phyloP scores from a whole-genome alignment of 2,888 invertebrate species.

The Diogma glabrata region DNA sequence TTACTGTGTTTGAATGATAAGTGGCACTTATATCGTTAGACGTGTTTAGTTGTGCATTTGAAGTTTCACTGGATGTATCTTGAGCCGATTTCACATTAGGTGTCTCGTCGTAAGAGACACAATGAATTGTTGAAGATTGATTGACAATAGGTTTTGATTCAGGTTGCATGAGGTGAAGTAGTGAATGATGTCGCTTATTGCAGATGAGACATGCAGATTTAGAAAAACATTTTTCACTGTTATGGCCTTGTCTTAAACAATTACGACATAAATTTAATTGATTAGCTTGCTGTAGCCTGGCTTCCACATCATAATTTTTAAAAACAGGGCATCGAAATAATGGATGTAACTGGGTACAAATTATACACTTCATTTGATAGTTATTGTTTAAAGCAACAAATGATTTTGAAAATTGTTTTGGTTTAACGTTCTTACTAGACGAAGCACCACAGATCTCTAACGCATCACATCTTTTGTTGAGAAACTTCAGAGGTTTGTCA shows the following conservation, averaged over 20 bases:
- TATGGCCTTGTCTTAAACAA: background rate
- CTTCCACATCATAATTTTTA: background rate
- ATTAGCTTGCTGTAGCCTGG: too few species aligned
- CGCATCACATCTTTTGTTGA: background rate
- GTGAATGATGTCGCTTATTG: background rate
- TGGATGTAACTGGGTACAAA: too few species aligned
- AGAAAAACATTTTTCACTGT: background rate
- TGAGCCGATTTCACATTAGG: background rate
- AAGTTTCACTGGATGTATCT: background rate
- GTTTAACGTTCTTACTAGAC: too few species aligned
- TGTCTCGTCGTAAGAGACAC: background rate
- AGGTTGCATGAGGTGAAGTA: background rate
- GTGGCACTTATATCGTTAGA: too few species aligned
- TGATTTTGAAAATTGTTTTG: too few species aligned
- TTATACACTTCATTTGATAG: too few species aligned
- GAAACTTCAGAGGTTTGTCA: background rate
- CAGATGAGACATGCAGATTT: background rate
- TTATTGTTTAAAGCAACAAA: too few species aligned
- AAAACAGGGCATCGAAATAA: background rate
- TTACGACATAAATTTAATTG: background rate
- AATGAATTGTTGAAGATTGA: background rate
- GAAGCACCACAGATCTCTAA: too few species aligned
- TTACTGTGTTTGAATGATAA: too few species aligned
- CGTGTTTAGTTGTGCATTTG: too few species aligned
- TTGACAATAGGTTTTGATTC: background rate